A percentile compares a stretch with the other conserved stretches of the same genome.
phyloP scores from a whole-genome alignment of 2,113 vertebrate species.

The Mesocricetus auratus region DNA sequence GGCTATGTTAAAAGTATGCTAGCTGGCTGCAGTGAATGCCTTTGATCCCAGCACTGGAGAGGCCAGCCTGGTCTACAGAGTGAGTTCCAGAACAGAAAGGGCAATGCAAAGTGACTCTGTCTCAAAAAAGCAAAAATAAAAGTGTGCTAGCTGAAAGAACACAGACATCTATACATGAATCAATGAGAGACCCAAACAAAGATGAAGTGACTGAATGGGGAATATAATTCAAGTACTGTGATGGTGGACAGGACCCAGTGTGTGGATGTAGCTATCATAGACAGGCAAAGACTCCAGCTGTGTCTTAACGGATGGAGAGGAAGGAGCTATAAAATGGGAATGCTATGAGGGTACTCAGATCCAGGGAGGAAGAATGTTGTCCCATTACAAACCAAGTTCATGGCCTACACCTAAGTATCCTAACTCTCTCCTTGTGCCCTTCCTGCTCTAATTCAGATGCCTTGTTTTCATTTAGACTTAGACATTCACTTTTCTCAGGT shows the following conservation, averaged over 20 bases:
- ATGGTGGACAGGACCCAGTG: not conserved
- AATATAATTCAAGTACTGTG: conserved; percentile 9
- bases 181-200: not conserved
- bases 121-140: not conserved
- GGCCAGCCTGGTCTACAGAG: not conserved
- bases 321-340: not conserved
- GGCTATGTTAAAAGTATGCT: not conserved
- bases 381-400: not conserved
- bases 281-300: not conserved
- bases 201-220: not conserved
- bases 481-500: conserved; percentile 13
- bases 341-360: not conserved
- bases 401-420: not conserved
- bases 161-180: conserved; percentile 37
- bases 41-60: not conserved
- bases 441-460: not conserved
- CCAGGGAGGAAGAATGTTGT: not conserved
- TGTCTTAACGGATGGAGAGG: conserved; percentile 7
- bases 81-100: not conserved
- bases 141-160: not conserved
- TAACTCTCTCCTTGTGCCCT: not conserved
- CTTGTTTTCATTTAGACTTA: conserved; percentile 39
- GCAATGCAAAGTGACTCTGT: not conserved
- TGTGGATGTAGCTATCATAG: not conserved
- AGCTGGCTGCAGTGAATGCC: not conserved